Conservation (phyloP, 2,113 vertebrate species). For the Rissa tridactyla region DNA sequence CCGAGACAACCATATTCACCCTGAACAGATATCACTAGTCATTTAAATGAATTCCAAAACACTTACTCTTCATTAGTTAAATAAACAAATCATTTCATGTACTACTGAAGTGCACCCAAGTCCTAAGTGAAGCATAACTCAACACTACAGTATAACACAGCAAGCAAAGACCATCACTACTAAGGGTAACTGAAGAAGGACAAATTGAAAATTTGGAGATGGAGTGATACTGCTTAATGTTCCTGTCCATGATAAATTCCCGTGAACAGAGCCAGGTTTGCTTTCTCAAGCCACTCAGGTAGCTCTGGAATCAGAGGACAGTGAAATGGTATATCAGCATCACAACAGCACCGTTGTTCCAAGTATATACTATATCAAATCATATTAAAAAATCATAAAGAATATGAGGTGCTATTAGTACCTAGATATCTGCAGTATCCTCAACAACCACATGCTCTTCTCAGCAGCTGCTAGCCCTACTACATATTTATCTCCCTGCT, state of each 20-base stretch:
- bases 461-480: not conserved
- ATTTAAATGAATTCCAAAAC: not conserved
- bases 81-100: not conserved
- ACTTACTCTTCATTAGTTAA: not conserved
- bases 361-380: not conserved
- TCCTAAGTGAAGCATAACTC: not conserved
- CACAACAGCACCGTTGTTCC: not conserved
- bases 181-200: not conserved
- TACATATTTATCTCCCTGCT: not conserved
- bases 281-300: not conserved
- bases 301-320: not conserved
- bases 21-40: not conserved
- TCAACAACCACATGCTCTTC: not conserved
- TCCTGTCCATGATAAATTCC: not conserved
- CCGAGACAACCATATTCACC: not conserved
- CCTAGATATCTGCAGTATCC: not conserved
- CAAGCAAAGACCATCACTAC: not conserved
- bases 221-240: not conserved
- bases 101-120: not conserved
- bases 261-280: not conserved
- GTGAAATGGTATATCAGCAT: fast-evolving
- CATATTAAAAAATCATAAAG: not conserved
- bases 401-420: not conserved
- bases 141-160: not conserved
- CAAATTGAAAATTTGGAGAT: not conserved